Conservation (phyloP, 2,888 invertebrate genomes). For the Mythimna vitellina region DNA sequence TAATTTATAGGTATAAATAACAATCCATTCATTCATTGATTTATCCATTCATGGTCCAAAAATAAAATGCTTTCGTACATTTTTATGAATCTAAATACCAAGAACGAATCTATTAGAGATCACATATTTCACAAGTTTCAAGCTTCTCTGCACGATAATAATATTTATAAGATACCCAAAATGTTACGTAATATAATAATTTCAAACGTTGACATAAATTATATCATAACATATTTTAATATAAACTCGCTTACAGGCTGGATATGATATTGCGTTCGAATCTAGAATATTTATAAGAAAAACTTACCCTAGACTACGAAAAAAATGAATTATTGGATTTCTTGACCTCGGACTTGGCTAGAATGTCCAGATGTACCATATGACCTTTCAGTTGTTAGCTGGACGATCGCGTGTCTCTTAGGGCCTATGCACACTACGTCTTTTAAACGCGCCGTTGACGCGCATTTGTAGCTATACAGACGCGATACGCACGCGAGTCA, state of each 20-base stretch:
- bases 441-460: too few relatives aligned
- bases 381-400: not conserved
- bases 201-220: not conserved
- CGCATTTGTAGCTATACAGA: too few relatives aligned
- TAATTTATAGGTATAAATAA: not conserved
- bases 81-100: conserved; percentile 27
- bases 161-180: conserved; percentile 20
- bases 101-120: conserved; percentile 21
- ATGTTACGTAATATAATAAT: conserved; percentile 10
- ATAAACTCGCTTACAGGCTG: not conserved
- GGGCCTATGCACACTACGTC: too few relatives aligned
- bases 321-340: not conserved
- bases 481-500: too few relatives aligned
- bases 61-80: conserved; percentile 31
- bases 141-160: not conserved
- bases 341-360: not conserved
- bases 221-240: conserved; percentile 7
- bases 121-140: conserved; percentile 12
- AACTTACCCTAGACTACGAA: not conserved
- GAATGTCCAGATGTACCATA: not conserved
- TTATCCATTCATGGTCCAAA: conserved; percentile 30
- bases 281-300: conserved; percentile 10
- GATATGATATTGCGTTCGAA: not conserved
- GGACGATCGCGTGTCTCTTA: not conserved
- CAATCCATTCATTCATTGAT: conserved; percentile 23